These are phyloP conservation scores for Monopterus albus DNA, from an alignment of 2,113 vertebrate genomes.

Conservation along the genomic window DNA sequence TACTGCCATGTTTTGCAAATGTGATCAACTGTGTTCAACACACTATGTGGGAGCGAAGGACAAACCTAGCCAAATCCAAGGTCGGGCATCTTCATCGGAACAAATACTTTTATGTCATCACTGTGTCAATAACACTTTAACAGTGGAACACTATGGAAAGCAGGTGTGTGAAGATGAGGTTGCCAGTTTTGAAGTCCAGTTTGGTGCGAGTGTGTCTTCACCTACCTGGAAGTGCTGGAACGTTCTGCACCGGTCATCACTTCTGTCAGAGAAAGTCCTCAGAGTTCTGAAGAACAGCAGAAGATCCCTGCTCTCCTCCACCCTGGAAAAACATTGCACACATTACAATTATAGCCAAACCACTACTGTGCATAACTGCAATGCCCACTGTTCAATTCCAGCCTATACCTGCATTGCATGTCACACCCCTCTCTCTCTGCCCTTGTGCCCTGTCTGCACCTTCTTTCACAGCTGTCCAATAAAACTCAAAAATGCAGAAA, in stretches of 20 bases:
- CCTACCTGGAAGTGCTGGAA: constrained; percentile 92
- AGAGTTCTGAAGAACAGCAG: constrained; percentile 88
- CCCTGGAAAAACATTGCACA: constrained; percentile 73
- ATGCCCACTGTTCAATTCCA: not conserved
- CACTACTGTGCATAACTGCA: not conserved
- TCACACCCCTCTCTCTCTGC: not conserved
- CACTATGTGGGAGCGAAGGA: not conserved
- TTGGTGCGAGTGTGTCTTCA: not conserved
- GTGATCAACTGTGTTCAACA: not conserved
- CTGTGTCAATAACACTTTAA: not conserved
- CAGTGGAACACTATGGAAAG: not conserved
- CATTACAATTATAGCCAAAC: not conserved
- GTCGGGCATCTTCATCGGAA: not conserved
- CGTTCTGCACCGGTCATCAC: constrained; percentile 82
- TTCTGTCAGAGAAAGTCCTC: constrained; percentile 84
- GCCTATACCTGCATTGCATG: not conserved
- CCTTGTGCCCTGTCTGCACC: not conserved
- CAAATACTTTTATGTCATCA: too few species aligned
- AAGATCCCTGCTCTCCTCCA: constrained; percentile 83
- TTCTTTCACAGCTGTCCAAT: not conserved
- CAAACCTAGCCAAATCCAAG: not conserved
- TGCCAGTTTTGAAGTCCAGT: not conserved
- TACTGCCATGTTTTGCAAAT: too few species aligned
- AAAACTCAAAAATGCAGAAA: not conserved
- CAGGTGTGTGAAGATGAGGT: not conserved